Evolutionary conservation across 2,113 vertebrate species (phyloP).

Genomic region (Vireo altiloquus): DNA sequence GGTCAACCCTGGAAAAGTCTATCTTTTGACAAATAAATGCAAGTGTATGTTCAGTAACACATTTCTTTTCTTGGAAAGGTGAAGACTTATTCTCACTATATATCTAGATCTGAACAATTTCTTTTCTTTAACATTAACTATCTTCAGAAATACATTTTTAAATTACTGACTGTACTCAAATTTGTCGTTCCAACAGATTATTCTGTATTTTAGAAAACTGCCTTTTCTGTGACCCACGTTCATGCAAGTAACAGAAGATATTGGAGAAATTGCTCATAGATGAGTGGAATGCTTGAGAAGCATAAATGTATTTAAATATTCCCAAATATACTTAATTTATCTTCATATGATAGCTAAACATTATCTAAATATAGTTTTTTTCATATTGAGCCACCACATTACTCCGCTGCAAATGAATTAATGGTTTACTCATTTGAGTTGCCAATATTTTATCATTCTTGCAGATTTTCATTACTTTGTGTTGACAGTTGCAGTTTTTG

Average conservation of each 20-base stretch:
- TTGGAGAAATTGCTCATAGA: neutral
- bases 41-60: neutral
- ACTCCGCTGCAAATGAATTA: conserved; percentile 22
- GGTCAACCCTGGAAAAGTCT: neutral
- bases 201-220: neutral
- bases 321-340: neutral
- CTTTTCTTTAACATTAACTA: neutral
- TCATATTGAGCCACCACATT: neutral
- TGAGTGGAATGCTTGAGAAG: neutral
- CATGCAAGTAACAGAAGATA: neutral
- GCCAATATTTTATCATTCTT: conserved; percentile 15
- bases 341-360: neutral
- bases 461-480: conserved; percentile 8
- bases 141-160: neutral
- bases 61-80: neutral
- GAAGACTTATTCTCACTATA: neutral
- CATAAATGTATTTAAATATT: neutral
- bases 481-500: conserved; percentile 31
- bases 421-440: conserved; percentile 6
- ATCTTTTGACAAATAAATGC: neutral
- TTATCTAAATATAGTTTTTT: conserved; percentile 33
- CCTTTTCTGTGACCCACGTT: neutral
- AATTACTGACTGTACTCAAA: neutral
- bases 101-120: neutral
- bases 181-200: neutral